Evolutionary conservation across 2,797 vertebrate species (phyloP), one percentile per base, ranked within the genome.

Genomic region (Peromyscus attwateri): DNA sequence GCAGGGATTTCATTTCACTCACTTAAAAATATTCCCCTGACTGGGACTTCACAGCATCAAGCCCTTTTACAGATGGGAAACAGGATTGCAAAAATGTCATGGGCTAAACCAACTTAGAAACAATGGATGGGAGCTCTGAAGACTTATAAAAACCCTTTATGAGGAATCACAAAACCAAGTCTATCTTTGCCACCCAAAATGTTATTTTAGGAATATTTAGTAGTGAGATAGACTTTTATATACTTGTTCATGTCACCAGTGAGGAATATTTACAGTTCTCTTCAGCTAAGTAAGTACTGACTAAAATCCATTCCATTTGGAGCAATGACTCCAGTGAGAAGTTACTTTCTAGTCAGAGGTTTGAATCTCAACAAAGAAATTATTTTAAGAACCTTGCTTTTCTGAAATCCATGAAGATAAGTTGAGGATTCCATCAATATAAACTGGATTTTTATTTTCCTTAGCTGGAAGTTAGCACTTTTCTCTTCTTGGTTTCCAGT

Each of bases 11-110:
- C 75, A 80, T 87, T 94, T 40, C 46, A 89, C 55, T 96, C 52
- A 75, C 91, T 95, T 97, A 62, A 80, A 95, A 92, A 92, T 92
- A 46, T 89, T 77, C 71, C n/a, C 37, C 92, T 97, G 92, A 57
- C 93, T 95, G 87, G 92, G 40, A 76, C 92, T 85, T 89, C 75
- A 87, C 66, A 92, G 21, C 6, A 75, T n/a, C 9, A 77, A 94
- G 64, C 27, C 49, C 81, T n/a, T 87, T 91, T 97, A 71, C 84
- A 92, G 85, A 81, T 81, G 8, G 55, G 71, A 73, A 37, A 95
- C 75, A 34, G 43, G 52, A 93, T 93, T 46, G 79, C 9, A 95
- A 96, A 93, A 27, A 84, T 43, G 27, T 80, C 84, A 34, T 37
- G 16, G 55, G 52, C 10, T 75, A 89, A 83, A 64, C 2, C n/a